Base-by-base conservation (phyloP, 2,888 invertebrate genomes). In the Aproaerema taeniolella region DNA sequence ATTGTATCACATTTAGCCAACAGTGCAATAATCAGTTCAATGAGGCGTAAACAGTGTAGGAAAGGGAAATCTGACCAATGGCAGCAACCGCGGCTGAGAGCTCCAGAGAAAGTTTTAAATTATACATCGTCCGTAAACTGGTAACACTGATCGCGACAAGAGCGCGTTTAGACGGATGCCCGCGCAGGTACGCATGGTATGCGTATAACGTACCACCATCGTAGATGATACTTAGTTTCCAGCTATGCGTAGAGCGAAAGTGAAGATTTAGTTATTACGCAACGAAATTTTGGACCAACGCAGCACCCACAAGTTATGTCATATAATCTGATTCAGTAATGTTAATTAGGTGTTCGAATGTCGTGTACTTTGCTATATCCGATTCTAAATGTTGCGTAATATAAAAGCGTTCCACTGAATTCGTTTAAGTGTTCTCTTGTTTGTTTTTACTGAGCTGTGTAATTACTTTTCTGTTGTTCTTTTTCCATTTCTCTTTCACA, bases 51-150 rank as follows among this genome's bases (percentile, higher is more conserved):
- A 60, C 49, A 49, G 53, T 55, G 50, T 56, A 58, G 53, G 67
- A 68, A 74, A 76, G 79, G 72, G 79, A 80, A 81, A 79, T 71
- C 71, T 65, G 59, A 60, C 57, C 61, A 55, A 61, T 58, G 54
- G 58, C 58, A 55, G 47, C 49, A 45, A 56, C 55, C 53, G 55
- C 52, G 50, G 39, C 47, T 38, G 38, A 41, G 44, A 49, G 50
- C 46, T 66, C 63, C 59, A 62, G 81, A 74, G 83, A 85, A 85
- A 85, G 85, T 85, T 76, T 72, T 67, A 83, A 82, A 85, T 82
- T 83, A 79, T 78, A 81, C 72, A 65, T 63, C 61, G 70, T 64
- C 66, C 61, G 71, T 75, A 70, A 80, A 80, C 74, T 75, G 62
- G 79, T 70, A 74, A 70, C 67, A 63, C 59, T 67, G 64, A 72